Evolutionary conservation across 64 coral and sea anemone species (phyloP), one percentile per base, ranked within the genome.

Genomic region (Pocillopora damicornis): DNA sequence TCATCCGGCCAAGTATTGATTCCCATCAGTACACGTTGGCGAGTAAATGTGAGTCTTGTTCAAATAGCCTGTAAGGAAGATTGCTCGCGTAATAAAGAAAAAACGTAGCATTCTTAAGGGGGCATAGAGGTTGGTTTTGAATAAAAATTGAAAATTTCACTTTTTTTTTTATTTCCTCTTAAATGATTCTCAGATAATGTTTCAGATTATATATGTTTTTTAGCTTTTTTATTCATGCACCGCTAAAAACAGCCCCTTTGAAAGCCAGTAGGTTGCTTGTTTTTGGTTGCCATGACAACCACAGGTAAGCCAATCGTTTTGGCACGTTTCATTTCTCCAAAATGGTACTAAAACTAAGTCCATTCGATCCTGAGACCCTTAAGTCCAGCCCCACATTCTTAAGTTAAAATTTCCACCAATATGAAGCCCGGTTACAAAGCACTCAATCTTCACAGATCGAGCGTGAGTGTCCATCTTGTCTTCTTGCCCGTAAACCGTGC

Each of bases 401-500:
- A 22, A 74, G 22, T 74, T 74, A 25, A 74, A 74, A 74, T 51
- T 34, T 34, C 72, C 72, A 74, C 18, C 17, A 18, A 0, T 67
- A 67, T 20, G 64, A 67, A 67, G 64, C 64, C 64, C 64, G 18
- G 64, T 67, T 67, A 67, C 64, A 67, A 67, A 67, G 64, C 64
- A 74, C 71, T 74, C n/a, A 74, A 18, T 74, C n/a, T 74, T 74
- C 71, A 74, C 71, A 74, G n/a, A 74, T 74, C 11, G 16, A 22
- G 71, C 71, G 71, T 74, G 71, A 74, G 71, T 2, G 71, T 74
- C 71, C 71, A 74, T 74, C 62, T 64, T 64, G 62, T 64, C 62
- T 64, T 64, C 62, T 64, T 64, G 62, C 11, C 17, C 2, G 62
- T 64, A 64, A 64, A 64, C 11, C 11, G 11, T 64, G 71, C 5